Base-by-base conservation (phyloP, 2,797 vertebrate genomes). In the Enteromius argenteus region DNA sequence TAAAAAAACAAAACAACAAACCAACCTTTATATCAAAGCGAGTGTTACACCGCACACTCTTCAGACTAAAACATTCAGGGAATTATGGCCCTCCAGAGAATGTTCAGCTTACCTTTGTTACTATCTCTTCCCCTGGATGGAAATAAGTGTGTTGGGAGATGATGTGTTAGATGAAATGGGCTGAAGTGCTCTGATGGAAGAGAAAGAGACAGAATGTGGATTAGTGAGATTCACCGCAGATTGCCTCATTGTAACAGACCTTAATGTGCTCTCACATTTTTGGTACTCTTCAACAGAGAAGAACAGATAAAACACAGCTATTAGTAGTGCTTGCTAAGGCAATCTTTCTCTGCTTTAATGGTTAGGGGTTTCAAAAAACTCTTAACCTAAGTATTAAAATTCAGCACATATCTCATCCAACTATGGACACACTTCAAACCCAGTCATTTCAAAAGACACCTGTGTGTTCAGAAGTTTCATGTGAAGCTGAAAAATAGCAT, bases 81-180 rank as follows among this genome's bases (percentile, higher is more conserved):
- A 81, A 73, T 78, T 51, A 39, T 56, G 8, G 10, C 58, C 44
- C 42, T 81, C 81, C 49, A 80, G 79, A 76, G 80, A 83, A 71
- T 79, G 39, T 37, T 72, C 51, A 80, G 37, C 53, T 75, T 51
- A 46, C 51, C 86, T 80, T 79, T 82, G 87, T 88, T 86, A 58
- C 68, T 88, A 42, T 32, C 44, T 30, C 67, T 58, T 83, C 73
- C 79, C 53, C 79, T 60, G 75, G 42, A 73, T 88, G 85, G 71
- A 80, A 82, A 85, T 76, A 42, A 84, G 79, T 7, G 62, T 66
- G 37, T 56, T 79, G 79, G 82, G 85, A 79, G 75, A 79, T 84
- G 79, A 30, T 46, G n/a, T 46, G 23, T 79, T 79, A 42, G 76
- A 79, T 79, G 9, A 13, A 58, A 67, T 72, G 77, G 53, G 32